These are phyloP conservation scores for Micromys minutus DNA, from an alignment of 2,113 vertebrate species.

Conservation along the genomic window DNA sequence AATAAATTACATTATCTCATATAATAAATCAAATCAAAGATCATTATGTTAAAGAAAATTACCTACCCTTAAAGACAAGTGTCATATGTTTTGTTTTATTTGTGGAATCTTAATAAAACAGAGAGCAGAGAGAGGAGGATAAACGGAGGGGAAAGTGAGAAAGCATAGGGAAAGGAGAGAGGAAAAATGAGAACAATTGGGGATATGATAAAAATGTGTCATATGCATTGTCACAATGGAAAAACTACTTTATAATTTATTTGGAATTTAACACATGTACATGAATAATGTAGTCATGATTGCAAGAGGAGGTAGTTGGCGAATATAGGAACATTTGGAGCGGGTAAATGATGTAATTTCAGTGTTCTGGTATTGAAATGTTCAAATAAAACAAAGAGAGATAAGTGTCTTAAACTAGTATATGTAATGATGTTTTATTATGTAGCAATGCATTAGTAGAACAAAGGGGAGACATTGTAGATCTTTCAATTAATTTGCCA, in stretches of 20 bases:
- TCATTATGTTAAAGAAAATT: background rate
- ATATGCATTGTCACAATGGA: background rate
- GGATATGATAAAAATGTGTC: background rate
- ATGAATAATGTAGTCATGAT: background rate
- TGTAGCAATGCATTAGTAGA: background rate
- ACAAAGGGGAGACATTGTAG: background rate
- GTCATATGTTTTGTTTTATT: background rate
- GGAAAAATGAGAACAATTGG: background rate
- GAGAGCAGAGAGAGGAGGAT: fast-evolving
- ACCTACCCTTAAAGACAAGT: background rate
- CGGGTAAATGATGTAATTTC: background rate
- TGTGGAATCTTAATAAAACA: background rate
- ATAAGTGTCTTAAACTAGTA: background rate
- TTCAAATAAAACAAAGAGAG: background rate
- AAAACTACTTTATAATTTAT: background rate
- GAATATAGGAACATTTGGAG: background rate
- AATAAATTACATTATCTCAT: background rate
- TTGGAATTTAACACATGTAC: background rate
- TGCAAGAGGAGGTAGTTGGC: background rate
- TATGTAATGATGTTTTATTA: background rate
- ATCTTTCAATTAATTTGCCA: slow-evolving; percentile 27
- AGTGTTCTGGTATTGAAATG: background rate
- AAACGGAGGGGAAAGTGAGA: fast-evolving
- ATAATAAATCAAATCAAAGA: background rate
- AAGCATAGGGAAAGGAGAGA: background rate